Percentiles rank a stretch among this genome's conserved stretches.
Evolutionary conservation across 2,888 invertebrate species (phyloP).

Genomic region (Eulithis prunata): DNA sequence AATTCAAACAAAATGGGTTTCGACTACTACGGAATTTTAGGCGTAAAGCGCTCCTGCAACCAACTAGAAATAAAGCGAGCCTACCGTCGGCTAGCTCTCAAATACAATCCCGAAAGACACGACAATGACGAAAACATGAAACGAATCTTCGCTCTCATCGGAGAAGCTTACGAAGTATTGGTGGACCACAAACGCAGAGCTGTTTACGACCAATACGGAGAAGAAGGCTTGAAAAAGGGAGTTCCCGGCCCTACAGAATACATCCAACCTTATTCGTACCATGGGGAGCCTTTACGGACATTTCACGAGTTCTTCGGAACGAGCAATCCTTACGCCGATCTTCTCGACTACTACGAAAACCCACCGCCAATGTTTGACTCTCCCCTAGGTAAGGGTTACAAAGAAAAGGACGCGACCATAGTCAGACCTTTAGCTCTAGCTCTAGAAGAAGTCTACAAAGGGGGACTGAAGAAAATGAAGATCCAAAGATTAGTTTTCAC

Average conservation of each 20-base stretch:
- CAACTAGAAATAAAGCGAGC: constrained; percentile 90
- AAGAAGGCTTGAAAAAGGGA: constrained; percentile 93
- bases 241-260: constrained; percentile 87
- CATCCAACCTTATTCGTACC: constrained; percentile 90
- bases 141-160: constrained; percentile 85
- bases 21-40: constrained; percentile 91
- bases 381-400: constrained; percentile 85
- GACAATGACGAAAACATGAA: constrained; percentile 74
- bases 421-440: constrained; percentile 77
- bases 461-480: constrained; percentile 93
- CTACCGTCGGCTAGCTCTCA: constrained; percentile 83
- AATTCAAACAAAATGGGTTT: constrained; percentile 81
- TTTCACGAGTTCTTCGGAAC: constrained; percentile 93
- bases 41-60: constrained; percentile 86
- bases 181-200: constrained; percentile 87
- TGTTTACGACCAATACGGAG: constrained; percentile 95
- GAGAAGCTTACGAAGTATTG: constrained; percentile 92
- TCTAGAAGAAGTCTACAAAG: constrained; percentile 86
- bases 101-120: constrained; percentile 85
- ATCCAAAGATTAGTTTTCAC: constrained; percentile 89
- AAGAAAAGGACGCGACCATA: constrained; percentile 83
- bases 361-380: constrained; percentile 86
- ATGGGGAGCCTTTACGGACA: constrained; percentile 90
- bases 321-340: constrained; percentile 91
- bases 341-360: constrained; percentile 87